Conservation (phyloP, 2,113 vertebrate genomes). For the Cynopterus brachyotis region DNA sequence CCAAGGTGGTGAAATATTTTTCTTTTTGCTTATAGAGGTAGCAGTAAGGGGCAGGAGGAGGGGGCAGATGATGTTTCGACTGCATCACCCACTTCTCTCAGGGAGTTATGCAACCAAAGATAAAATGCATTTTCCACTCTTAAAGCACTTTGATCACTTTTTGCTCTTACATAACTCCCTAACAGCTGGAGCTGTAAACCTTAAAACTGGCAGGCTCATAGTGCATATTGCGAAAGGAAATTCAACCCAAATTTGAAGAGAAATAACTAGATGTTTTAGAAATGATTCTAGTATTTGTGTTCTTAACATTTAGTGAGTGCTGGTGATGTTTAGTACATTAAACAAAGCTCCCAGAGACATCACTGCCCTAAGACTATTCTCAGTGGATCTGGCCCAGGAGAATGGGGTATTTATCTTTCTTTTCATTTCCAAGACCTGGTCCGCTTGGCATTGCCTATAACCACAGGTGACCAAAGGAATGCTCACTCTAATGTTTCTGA, state of each 20-base stretch:
- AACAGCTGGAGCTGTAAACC: conserved; percentile 73
- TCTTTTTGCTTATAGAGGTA: not conserved
- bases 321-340: not conserved
- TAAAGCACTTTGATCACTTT: conserved; percentile 67
- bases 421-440: not conserved
- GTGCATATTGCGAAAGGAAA: conserved; percentile 67
- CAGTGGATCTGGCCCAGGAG: not conserved
- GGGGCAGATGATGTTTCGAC: not conserved
- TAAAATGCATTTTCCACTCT: conserved; percentile 31
- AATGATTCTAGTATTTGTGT: conserved; percentile 24
- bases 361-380: not conserved
- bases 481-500: not conserved
- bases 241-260: conserved; percentile 62
- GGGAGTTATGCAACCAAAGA: conserved; percentile 37
- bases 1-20: not conserved
- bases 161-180: conserved; percentile 65
- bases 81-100: not conserved
- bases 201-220: conserved; percentile 55
- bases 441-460: not conserved
- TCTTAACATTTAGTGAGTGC: conserved; percentile 44
- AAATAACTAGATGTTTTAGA: conserved; percentile 63
- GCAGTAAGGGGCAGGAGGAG: not conserved
- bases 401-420: not conserved
- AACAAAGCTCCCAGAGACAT: not conserved
- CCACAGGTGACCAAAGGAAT: not conserved